These are phyloP conservation scores for Halictus quadricinctus DNA, from an alignment of 2,888 invertebrate species.

Conservation along the genomic window DNA sequence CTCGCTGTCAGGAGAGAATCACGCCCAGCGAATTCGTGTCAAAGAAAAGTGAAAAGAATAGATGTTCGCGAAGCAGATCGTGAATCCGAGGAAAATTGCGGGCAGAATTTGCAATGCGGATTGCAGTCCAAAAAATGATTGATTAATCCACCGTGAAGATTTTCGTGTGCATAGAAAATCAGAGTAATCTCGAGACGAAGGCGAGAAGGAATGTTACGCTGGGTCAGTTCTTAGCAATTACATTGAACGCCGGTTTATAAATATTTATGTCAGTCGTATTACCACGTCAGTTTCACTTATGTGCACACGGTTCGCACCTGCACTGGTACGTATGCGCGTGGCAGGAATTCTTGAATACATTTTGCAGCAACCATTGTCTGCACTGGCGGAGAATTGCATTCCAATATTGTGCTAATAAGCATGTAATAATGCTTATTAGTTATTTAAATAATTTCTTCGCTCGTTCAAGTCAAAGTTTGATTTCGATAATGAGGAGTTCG, in stretches of 20 bases:
- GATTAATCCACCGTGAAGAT: neutral
- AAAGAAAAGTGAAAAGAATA: conserved; percentile 5
- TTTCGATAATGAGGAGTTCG: neutral
- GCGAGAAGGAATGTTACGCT: conserved; percentile 11
- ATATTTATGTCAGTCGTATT: conserved; percentile 27
- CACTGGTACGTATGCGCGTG: conserved; percentile 14
- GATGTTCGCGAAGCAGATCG: neutral
- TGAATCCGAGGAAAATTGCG: neutral
- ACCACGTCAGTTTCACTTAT: conserved; percentile 14
- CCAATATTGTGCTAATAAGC: neutral
- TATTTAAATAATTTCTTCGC: neutral
- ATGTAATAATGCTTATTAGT: too few species aligned
- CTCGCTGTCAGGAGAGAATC: neutral
- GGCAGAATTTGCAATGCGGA: neutral
- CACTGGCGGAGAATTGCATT: neutral
- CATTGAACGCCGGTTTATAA: conserved; percentile 12
- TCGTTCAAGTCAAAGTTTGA: neutral
- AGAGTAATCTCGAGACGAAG: neutral
- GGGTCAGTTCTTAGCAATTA: conserved; percentile 42
- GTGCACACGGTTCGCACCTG: neutral
- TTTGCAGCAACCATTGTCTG: neutral
- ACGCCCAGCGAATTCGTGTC: neutral
- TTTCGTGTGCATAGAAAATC: neutral
- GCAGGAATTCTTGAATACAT: conserved; percentile 29
- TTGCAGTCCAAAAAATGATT: neutral